A percentile compares a stretch with the other conserved stretches of the same genome.
These are phyloP conservation scores for Aleiodes leptofemur DNA, from an alignment of 2,888 invertebrate species.

Conservation along the genomic window DNA sequence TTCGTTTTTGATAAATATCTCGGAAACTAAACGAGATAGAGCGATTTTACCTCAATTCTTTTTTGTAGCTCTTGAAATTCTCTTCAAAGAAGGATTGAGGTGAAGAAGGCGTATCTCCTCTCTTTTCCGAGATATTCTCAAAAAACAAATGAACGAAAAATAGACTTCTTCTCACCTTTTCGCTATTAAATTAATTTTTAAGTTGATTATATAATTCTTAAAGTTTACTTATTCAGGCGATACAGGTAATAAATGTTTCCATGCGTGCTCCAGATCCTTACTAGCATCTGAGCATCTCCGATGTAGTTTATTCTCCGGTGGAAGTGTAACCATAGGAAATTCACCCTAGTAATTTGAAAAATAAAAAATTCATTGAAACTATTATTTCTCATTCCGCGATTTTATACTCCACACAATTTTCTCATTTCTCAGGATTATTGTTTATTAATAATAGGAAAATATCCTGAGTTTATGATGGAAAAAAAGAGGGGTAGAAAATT, in stretches of 20 bases:
- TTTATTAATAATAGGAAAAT: no score
- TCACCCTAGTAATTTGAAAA: slow-evolving; percentile 62
- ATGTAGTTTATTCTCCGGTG: slow-evolving; percentile 71
- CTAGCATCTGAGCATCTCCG: slow-evolving; percentile 71
- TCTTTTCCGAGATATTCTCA: no score
- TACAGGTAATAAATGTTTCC: slow-evolving; percentile 71
- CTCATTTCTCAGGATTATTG: not conserved
- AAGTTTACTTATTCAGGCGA: slow-evolving; percentile 61
- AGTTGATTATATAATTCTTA: slow-evolving; percentile 39
- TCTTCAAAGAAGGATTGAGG: no score
- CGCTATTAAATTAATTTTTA: not conserved
- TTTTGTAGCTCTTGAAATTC: no score
- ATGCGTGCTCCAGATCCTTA: slow-evolving; percentile 71
- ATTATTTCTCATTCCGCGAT: not conserved
- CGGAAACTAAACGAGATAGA: no score
- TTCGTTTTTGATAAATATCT: no score
- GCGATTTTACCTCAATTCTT: no score
- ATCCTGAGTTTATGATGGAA: no score
- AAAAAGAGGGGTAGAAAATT: no score
- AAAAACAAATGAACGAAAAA: no score
- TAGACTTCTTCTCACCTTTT: no score
- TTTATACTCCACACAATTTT: not conserved
- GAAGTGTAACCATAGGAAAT: slow-evolving; percentile 71
- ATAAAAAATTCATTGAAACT: slow-evolving; percentile 31
- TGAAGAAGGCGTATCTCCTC: no score